Evolutionary conservation across 2,797 vertebrate species (phyloP), one percentile per base, ranked within the genome.

Genomic region (Silurus aristotelis): DNA sequence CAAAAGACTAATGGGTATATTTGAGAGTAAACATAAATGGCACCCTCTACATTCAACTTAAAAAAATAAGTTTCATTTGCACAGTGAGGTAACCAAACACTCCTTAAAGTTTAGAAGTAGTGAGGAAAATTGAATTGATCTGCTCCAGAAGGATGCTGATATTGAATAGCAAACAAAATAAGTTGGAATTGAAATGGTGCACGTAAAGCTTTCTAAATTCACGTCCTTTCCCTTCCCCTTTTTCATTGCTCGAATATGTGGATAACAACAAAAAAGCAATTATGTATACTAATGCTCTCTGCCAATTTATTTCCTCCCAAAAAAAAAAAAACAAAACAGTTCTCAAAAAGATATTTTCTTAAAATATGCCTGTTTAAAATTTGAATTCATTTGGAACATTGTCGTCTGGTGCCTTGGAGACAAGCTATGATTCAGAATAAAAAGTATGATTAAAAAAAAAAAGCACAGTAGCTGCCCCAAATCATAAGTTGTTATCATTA

Each of bases 251-350:
- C 90, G 92, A 94, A 94, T 93, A 91, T 92, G 90, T 90, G 92
- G 91, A 94, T 93, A 93, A 93, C 91, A 94, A 94, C 92, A 93
- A 52, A 91, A 84, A 93, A 92, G 92, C 91, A 93, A 93, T 93
- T 93, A 94, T 92, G 93, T 91, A 93, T 92, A 93, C 92, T 92
- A 93, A 93, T 92, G 90, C 90, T 92, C 85, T 79, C 87, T 92
- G 90, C 90, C 91, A 93, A 91, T 94, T 95, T 92, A 83, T 89
- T 82, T 82, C 60, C 83, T 31, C 6, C 6, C 6, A 52, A 52
- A 52, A 52, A 52, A 52, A 52, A 52, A 48, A 52, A 64, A 64
- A 71, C n/a, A 61, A 81, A 83, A 73, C 10, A 31, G 85, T 92
- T 92, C 89, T 91, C 91, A 60, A 92, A 92, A 90, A 86, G 86